Base-by-base conservation (phyloP, 1,140 invertebrate species). In the Drosophila bifasciata region DNA sequence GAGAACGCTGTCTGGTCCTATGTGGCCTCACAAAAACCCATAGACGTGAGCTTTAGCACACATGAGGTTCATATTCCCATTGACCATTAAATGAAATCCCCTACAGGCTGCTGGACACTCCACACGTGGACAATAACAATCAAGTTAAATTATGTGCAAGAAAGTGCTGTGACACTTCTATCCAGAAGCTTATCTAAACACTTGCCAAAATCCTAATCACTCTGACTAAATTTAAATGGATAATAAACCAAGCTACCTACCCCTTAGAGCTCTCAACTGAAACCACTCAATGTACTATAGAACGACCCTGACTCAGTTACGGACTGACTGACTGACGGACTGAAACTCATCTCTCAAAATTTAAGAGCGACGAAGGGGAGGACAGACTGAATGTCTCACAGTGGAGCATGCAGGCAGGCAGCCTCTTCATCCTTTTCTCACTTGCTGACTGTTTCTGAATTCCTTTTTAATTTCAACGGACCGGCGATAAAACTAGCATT, bases 391-490 rank as follows among this genome's bases (percentile, higher is more conserved):
- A 62, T 55, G 61, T 19, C 61, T 39, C 61, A 17, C 64, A 17
- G 28, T 51, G 15, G 49, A 16, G 23, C 63, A 6, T 5, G 5
- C 9, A n/a, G n/a, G n/a, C n/a, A n/a, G n/a, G 0, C 64, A 1
- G 32, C 11, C 32, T 13, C 32, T 13, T 36, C 32, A 36, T 36
- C 32, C 32, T 13, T 36, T 13, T 36, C 32, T 36, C 32, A 36
- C 32, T 55, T 43, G 50, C 28, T 59, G 43, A 50, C 28, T 53
- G 69, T 59, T 64, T 55, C 52, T 28, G 55, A 69, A 64, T 79
- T 75, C 64, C 70, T 64, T 69, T 79, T 79, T 64, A 75, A 61
- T 83, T 73, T 73, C 58, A 51, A 72, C 69, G 57, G 69, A 56
- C 58, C 58, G 46, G 58, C 73, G 58, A 73, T 73, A 73, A 72